Percentiles rank a stretch among this genome's conserved stretches.
Evolutionary conservation across 2,797 vertebrate species (phyloP).

Genomic region (Falco biarmicus): DNA sequence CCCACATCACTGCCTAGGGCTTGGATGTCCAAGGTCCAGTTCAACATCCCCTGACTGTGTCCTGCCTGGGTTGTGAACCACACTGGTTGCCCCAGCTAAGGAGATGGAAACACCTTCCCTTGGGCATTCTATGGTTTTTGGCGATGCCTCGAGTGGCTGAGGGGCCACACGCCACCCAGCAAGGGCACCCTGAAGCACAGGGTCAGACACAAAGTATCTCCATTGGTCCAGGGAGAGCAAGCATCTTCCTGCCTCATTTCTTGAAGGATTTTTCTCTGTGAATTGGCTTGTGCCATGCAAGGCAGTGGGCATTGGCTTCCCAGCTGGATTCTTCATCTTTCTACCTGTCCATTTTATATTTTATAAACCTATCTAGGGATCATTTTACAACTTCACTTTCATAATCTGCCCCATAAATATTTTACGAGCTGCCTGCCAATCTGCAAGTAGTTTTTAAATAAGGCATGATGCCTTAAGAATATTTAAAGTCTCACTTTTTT

Average conservation of each 20-base stretch:
- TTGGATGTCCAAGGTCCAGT: not conserved
- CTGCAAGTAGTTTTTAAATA: slow-evolving; percentile 66
- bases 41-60: not conserved
- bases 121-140: not conserved
- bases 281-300: not conserved
- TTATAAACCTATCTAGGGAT: slow-evolving; percentile 63
- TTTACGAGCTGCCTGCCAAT: slow-evolving; percentile 59
- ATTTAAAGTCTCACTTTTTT: slow-evolving; percentile 43
- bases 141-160: fast-evolving
- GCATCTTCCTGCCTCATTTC: not conserved
- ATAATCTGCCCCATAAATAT: slow-evolving; percentile 65
- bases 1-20: not conserved
- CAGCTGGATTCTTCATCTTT: slow-evolving; percentile 38
- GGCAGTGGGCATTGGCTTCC: not conserved
- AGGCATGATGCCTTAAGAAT: slow-evolving; percentile 64
- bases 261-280: not conserved
- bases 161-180: not conserved
- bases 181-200: not conserved
- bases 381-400: slow-evolving; percentile 68
- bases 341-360: slow-evolving; percentile 50
- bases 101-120: not conserved
- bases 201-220: not conserved
- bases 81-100: not conserved
- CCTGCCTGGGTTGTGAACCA: not conserved
- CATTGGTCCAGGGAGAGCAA: not conserved